phyloP scores from a whole-genome alignment of 1,140 invertebrate species.

The Heliconius melpomene region DNA sequence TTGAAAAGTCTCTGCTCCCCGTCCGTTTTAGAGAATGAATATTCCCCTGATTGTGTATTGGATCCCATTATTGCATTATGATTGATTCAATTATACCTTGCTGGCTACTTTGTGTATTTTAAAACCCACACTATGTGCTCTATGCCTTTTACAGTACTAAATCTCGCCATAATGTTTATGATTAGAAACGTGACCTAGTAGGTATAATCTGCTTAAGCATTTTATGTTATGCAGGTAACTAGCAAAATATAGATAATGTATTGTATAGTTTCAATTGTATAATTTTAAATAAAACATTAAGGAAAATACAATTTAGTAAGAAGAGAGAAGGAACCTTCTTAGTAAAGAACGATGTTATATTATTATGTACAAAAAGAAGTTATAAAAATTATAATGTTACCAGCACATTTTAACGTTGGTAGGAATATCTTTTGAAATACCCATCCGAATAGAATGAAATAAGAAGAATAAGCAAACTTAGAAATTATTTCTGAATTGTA shows the following conservation, averaged over 20 bases:
- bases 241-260: neutral
- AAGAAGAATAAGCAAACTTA: neutral
- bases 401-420: too few relatives aligned
- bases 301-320: too few relatives aligned
- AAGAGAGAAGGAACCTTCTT: too few relatives aligned
- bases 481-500: neutral
- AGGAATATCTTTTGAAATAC: too few relatives aligned
- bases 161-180: slow-evolving; percentile 24
- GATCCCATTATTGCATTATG: neutral
- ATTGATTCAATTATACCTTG: neutral
- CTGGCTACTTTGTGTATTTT: neutral
- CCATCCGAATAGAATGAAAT: neutral
- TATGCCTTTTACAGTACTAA: slow-evolving; percentile 15
- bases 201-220: slow-evolving; percentile 15
- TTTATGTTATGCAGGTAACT: slow-evolving; percentile 21
- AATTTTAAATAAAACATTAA: neutral
- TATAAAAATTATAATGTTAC: too few relatives aligned
- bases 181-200: slow-evolving; percentile 30
- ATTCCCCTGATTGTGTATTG: too few relatives aligned
- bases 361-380: too few relatives aligned
- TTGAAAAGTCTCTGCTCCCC: too few relatives aligned
- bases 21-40: too few relatives aligned
- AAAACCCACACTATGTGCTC: neutral
- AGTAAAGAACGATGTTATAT: too few relatives aligned
- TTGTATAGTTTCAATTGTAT: neutral